These are phyloP conservation scores for Dione vanillae DNA, from an alignment of 2,888 invertebrate genomes.

Conservation along the genomic window DNA sequence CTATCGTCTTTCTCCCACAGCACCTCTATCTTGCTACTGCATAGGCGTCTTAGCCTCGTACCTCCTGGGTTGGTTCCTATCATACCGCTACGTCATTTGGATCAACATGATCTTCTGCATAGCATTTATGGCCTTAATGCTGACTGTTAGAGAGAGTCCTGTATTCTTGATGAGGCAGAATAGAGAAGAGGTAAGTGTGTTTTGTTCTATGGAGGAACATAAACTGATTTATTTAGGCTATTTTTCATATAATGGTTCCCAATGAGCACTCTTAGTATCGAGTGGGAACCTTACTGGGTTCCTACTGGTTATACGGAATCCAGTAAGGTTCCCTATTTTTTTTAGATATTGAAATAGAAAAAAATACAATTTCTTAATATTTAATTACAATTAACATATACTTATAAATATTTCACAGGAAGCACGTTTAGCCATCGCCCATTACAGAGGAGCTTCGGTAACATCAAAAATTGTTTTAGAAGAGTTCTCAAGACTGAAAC, in stretches of 20 bases:
- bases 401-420: conserved; percentile 31
- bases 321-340: too few species aligned
- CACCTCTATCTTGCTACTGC: conserved; percentile 57
- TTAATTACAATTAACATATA: background rate
- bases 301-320: too few species aligned
- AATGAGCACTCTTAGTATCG: too few species aligned
- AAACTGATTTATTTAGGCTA: too few species aligned
- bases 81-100: conserved; percentile 62
- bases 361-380: too few species aligned
- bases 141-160: conserved; percentile 69
- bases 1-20: conserved; percentile 46
- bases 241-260: too few species aligned
- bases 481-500: conserved; percentile 67
- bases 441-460: conserved; percentile 64
- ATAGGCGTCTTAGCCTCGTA: conserved; percentile 64
- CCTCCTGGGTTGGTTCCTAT: conserved; percentile 66
- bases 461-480: conserved; percentile 66
- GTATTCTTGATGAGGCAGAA: conserved; percentile 66
- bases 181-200: conserved; percentile 66
- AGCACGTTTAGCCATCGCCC: conserved; percentile 55
- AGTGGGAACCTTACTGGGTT: too few species aligned
- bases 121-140: conserved; percentile 54
- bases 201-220: too few species aligned
- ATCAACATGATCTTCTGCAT: conserved; percentile 60
- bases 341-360: too few species aligned